Evolutionary conservation across 2,797 vertebrate species (phyloP), one percentile per base, ranked within the genome.

Genomic region (Bryconaethiops microstoma): DNA sequence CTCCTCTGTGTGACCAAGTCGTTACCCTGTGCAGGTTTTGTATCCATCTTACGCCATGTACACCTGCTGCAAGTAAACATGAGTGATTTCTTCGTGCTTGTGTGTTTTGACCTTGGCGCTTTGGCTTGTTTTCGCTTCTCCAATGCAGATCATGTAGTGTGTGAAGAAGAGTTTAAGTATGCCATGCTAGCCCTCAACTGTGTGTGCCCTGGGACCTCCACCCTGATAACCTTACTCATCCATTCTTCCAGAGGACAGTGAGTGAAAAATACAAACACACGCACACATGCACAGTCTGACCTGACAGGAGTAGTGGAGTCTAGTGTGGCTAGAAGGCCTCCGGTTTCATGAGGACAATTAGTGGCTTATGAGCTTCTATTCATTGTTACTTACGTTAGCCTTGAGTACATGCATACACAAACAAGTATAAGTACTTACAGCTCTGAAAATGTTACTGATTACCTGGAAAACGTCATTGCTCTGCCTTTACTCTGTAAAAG

Each of bases 101-200:
- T 57, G 19, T 23, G 12, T 21, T 42, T 60, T 74, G 13, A 62
- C 60, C 25, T 75, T 16, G 40, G 8, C 14, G 0, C 45, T 60
- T 0, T 21, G 16, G 48, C 59, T n/a, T 23, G 40, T 23, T 68
- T 67, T 77, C 10, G 4, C 14, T 80, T 5, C 50, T 40, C 14
- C 60, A 14, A 45, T 88, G 62, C 88, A 96, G 95, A 96, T 91
- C 95, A 96, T 84, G 95, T 96, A 83, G 95, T 96, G 86, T 96
- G 95, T 87, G 95, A 96, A 86, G 95, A 96, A 83, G 95, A 96
- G 92, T 95, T 96, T 90, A 96, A 96, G 84, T 96, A 95, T 0
- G 95, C 95, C 90, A 96, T 96, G 95, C 90, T 96, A 90, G 95
- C 95, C 84, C 90, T 96, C 78, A 96, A 95, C 94, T 96, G 95